These are phyloP conservation scores for Periphyllus acericola DNA, from an alignment of 2,888 invertebrate species.

Conservation along the genomic window DNA sequence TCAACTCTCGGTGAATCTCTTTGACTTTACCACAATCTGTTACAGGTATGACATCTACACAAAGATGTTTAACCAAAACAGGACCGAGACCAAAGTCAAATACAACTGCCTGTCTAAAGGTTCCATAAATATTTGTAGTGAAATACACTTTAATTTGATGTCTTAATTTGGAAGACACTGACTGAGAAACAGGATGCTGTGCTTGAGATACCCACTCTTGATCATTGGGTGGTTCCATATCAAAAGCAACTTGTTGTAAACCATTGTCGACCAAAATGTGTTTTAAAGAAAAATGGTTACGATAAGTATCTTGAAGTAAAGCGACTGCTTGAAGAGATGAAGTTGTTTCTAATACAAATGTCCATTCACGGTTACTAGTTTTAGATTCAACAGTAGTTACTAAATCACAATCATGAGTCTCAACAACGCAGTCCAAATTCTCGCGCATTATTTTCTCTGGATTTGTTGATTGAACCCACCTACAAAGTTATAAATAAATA, in stretches of 20 bases:
- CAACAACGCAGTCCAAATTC: conserved; percentile 72
- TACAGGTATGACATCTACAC: conserved; percentile 80
- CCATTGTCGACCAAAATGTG: conserved; percentile 61
- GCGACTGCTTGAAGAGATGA: conserved; percentile 73
- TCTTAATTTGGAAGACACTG: conserved; percentile 64
- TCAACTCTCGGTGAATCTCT: conserved; percentile 72
- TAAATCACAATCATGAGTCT: conserved; percentile 72
- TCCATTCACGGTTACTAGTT: conserved; percentile 73
- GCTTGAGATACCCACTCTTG: conserved; percentile 71
- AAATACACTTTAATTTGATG: conserved; percentile 73
- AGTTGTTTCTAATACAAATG: conserved; percentile 71
- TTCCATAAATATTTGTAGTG: conserved; percentile 79
- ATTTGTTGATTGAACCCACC: conserved; percentile 73
- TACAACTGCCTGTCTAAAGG: conserved; percentile 81
- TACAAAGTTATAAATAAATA: conserved; percentile 36
- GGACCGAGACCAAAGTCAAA: conserved; percentile 79
- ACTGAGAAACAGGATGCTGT: conserved; percentile 58
- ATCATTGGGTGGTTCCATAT: conserved; percentile 69
- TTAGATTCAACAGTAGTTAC: conserved; percentile 74
- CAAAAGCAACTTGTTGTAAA: conserved; percentile 64
- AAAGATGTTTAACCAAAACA: conserved; percentile 75
- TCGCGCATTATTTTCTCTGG: conserved; percentile 75
- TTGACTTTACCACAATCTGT: conserved; percentile 75
- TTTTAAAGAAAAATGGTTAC: conserved; percentile 74
- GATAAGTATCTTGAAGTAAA: conserved; percentile 76